Percentiles rank a stretch among this genome's conserved stretches.
Conservation (phyloP, 2,113 vertebrate genomes). For the Tylochromis polylepis region DNA sequence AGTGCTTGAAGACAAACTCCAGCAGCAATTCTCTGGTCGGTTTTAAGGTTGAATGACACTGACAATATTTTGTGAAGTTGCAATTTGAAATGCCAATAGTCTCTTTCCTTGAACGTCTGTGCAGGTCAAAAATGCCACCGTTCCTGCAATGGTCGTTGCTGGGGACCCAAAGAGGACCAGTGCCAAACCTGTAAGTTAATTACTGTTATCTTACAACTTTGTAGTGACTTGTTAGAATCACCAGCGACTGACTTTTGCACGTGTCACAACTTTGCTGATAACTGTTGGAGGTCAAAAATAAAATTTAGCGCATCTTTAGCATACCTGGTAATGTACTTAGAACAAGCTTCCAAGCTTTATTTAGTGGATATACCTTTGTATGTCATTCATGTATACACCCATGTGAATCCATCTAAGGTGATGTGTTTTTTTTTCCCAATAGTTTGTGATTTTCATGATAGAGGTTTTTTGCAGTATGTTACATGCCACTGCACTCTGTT, state of each 20-base stretch:
- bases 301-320: neutral
- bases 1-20: neutral
- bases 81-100: neutral
- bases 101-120: slow-evolving; percentile 1
- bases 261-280: neutral
- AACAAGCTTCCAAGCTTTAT: neutral
- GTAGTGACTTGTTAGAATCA: neutral
- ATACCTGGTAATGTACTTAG: neutral
- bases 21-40: neutral
- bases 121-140: slow-evolving; percentile 92
- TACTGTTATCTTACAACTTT: neutral
- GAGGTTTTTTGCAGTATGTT: neutral
- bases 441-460: neutral
- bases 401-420: neutral
- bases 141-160: slow-evolving; percentile 91
- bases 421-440: neutral
- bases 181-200: slow-evolving; percentile 92
- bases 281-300: neutral
- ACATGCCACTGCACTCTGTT: neutral
- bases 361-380: neutral
- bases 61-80: neutral
- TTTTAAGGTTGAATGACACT: neutral
- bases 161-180: slow-evolving; percentile 90
- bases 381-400: neutral
- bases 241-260: neutral